Percentiles rank a stretch among this genome's conserved stretches.
Conservation (phyloP, 1,140 invertebrate species). For the Pseudomyrmex concolor region DNA sequence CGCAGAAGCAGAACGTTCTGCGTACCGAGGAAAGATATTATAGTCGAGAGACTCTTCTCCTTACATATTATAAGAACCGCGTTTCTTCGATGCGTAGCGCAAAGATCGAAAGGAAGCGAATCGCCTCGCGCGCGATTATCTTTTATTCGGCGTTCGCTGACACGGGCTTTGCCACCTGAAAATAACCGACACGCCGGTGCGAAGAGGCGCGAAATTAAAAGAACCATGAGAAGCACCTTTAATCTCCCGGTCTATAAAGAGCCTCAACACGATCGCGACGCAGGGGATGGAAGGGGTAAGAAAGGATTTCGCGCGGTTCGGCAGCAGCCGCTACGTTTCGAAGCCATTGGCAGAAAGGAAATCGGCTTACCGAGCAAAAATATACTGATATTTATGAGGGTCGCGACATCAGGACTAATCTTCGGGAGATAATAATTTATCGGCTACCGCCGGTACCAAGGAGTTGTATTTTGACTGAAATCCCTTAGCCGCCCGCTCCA, state of each 20-base stretch:
- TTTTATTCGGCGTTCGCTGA: constrained; percentile 56
- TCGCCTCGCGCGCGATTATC: constrained; percentile 47
- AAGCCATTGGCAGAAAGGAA: constrained; percentile 83
- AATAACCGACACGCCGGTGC: constrained; percentile 42
- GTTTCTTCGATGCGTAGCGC: constrained; percentile 1
- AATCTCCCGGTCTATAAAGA: constrained; percentile 83
- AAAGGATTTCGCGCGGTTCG: constrained; percentile 81
- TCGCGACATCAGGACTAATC: constrained; percentile 84
- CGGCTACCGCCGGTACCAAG: constrained; percentile 70
- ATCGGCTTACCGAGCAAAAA: constrained; percentile 84
- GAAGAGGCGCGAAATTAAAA: constrained; percentile 73
- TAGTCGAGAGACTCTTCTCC: neutral
- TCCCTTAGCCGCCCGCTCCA: constrained; percentile 67
- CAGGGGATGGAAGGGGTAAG: constrained; percentile 47
- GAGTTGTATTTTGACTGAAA: constrained; percentile 78
- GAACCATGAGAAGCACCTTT: constrained; percentile 77
- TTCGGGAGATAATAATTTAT: constrained; percentile 85
- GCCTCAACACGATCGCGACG: constrained; percentile 53
- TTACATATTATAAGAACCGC: neutral
- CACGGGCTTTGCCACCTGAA: constrained; percentile 46
- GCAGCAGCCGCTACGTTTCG: constrained; percentile 81
- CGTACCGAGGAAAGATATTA: constrained; percentile 15
- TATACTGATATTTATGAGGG: constrained; percentile 85
- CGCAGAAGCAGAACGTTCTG: neutral
- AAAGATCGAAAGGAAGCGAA: constrained; percentile 40